These are phyloP conservation scores for Oncorhynchus mykiss DNA, from an alignment of 2,113 vertebrate species.

Conservation along the genomic window DNA sequence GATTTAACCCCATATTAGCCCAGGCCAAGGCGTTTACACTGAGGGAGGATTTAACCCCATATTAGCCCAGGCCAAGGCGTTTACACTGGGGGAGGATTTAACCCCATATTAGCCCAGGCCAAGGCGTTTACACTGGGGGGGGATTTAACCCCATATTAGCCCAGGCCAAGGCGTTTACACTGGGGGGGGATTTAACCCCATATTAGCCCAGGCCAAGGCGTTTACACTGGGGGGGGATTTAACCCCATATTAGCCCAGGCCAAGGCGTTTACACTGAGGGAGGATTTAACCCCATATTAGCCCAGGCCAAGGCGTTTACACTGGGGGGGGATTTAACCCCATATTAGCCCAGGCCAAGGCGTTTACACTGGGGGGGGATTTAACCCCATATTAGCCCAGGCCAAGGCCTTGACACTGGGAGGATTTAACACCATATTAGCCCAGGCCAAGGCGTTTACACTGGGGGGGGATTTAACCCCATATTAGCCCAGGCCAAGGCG, in stretches of 20 bases:
- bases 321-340: neutral
- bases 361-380: slow-evolving; percentile 37
- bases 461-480: neutral
- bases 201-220: too few species aligned
- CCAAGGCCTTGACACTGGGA: slow-evolving; percentile 28
- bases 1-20: too few species aligned
- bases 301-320: too few species aligned
- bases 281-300: too few species aligned
- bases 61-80: too few species aligned
- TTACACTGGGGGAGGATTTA: slow-evolving; percentile 40
- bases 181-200: neutral
- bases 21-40: too few species aligned
- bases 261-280: slow-evolving; percentile 29
- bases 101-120: slow-evolving; percentile 56
- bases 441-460: too few species aligned
- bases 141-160: too few species aligned
- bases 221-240: slow-evolving; percentile 39
- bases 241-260: slow-evolving; percentile 55
- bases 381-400: slow-evolving; percentile 55
- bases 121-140: slow-evolving; percentile 24
- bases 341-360: too few species aligned
- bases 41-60: slow-evolving; percentile 1
- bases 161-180: too few species aligned
- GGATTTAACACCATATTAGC: too few species aligned
- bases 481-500: too few species aligned